These are phyloP conservation scores for Liposcelis brunnea DNA, from an alignment of 2,888 invertebrate species.

Conservation along the genomic window DNA sequence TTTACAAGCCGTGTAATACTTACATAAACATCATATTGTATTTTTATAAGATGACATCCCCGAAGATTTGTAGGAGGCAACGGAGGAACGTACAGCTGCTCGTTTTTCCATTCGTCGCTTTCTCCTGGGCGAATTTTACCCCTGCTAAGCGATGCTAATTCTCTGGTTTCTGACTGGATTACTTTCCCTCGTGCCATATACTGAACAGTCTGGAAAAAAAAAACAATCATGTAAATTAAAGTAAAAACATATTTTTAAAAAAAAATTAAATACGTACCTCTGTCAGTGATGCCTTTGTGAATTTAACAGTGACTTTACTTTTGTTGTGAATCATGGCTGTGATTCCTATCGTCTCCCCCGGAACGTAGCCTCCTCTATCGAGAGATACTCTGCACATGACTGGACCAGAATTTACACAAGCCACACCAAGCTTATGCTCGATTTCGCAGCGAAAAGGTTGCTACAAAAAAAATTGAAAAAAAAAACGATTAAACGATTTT, in stretches of 20 bases:
- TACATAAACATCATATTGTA: slow-evolving; percentile 83
- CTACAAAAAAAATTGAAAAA: slow-evolving; percentile 26
- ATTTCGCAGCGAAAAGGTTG: slow-evolving; percentile 83
- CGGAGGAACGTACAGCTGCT: slow-evolving; percentile 81
- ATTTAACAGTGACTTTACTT: slow-evolving; percentile 68
- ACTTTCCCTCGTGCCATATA: slow-evolving; percentile 75
- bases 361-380: slow-evolving; percentile 86
- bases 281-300: slow-evolving; percentile 69
- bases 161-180: slow-evolving; percentile 71
- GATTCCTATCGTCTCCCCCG: slow-evolving; percentile 80
- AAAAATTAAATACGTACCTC: slow-evolving; percentile 32
- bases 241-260: neutral
- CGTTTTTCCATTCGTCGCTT: slow-evolving; percentile 70
- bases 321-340: slow-evolving; percentile 71
- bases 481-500: neutral
- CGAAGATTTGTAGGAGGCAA: slow-evolving; percentile 85
- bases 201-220: slow-evolving; percentile 53
- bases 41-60: slow-evolving; percentile 84
- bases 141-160: slow-evolving; percentile 57
- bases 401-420: slow-evolving; percentile 74
- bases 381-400: slow-evolving; percentile 72
- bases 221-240: neutral
- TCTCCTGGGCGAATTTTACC: slow-evolving; percentile 69
- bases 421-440: slow-evolving; percentile 76
- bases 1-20: no score